Percentiles rank a stretch among this genome's conserved stretches.
phyloP scores from a whole-genome alignment of 2,888 invertebrate genomes.

The Orchesella flavescens region DNA sequence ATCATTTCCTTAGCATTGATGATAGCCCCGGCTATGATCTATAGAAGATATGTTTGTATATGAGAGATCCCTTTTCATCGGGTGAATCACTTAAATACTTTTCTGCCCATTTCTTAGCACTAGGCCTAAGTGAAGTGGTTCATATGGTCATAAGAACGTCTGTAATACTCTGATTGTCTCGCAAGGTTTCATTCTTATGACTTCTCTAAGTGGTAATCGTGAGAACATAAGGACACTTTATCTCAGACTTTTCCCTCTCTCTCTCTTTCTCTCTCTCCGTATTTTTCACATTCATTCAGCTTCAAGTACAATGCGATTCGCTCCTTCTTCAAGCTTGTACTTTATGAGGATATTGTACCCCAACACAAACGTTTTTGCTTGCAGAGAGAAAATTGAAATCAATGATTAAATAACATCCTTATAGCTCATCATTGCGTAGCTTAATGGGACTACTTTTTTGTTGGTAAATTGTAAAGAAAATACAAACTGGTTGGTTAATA shows the following conservation, averaged over 20 bases:
- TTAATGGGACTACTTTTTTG: not conserved
- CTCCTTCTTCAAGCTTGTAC: not conserved
- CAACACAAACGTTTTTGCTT: not conserved
- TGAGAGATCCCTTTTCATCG: conserved; percentile 42
- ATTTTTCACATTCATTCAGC: not conserved
- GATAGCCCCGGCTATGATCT: conserved; percentile 50
- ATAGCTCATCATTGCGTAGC: not conserved
- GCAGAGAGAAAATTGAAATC: not conserved
- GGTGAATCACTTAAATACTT: conserved; percentile 60
- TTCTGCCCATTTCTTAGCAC: conserved; percentile 50
- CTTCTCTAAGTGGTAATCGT: conserved; percentile 49
- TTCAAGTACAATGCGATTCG: not conserved
- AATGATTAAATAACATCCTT: not conserved
- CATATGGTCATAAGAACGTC: conserved; percentile 4
- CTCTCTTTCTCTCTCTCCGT: not conserved
- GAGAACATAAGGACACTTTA: conserved; percentile 51
- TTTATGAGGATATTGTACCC: not conserved
- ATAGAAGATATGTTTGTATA: conserved; percentile 18
- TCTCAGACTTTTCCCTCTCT: conserved; percentile 30
- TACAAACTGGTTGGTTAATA: not conserved
- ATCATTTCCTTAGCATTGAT: conserved; percentile 70
- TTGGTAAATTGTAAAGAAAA: not conserved
- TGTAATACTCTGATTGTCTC: conserved; percentile 10
- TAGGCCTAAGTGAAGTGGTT: conserved; percentile 3
- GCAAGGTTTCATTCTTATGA: conserved; percentile 43